These are phyloP conservation scores for Rotaria macrura DNA, from an alignment of 2,888 invertebrate species.

Conservation along the genomic window DNA sequence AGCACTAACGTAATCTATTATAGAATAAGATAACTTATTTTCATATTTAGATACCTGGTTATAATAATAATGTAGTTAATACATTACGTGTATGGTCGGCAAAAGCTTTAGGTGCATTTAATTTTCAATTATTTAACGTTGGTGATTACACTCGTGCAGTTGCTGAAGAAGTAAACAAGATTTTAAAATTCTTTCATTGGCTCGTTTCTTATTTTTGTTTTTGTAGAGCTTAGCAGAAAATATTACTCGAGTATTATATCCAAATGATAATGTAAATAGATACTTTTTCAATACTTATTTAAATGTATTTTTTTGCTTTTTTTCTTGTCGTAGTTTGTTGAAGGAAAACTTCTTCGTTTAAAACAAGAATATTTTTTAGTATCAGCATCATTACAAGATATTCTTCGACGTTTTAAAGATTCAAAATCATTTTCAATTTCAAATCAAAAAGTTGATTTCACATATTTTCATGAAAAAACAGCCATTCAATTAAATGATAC, in stretches of 20 bases:
- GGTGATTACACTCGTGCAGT: conserved; percentile 98
- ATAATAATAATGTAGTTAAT: conserved; percentile 62
- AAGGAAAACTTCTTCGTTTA: no score
- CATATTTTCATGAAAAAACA: conserved; percentile 75
- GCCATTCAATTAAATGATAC: conserved; percentile 98
- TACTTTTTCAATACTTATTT: not conserved
- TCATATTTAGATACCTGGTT: conserved; percentile 59
- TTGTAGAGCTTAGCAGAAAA: conserved; percentile 65
- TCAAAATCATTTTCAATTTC: conserved; percentile 79
- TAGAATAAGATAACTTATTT: no score
- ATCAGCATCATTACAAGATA: no score
- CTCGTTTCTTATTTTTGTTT: not conserved
- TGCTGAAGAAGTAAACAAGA: conserved; percentile 58
- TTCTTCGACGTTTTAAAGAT: conserved; percentile 79
- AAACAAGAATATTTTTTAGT: no score
- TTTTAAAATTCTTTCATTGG: no score
- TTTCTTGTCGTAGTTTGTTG: no score
- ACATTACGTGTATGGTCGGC: conserved; percentile 94
- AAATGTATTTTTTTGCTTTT: not conserved
- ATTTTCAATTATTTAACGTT: conserved; percentile 89
- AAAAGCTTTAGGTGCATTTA: conserved; percentile 85
- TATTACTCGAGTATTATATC: conserved; percentile 89
- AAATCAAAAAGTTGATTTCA: conserved; percentile 74
- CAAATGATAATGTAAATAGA: conserved; percentile 72
- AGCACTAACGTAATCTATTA: no score